These are phyloP conservation scores for Spicauda simplicius DNA, from an alignment of 2,888 invertebrate genomes.

Conservation along the genomic window DNA sequence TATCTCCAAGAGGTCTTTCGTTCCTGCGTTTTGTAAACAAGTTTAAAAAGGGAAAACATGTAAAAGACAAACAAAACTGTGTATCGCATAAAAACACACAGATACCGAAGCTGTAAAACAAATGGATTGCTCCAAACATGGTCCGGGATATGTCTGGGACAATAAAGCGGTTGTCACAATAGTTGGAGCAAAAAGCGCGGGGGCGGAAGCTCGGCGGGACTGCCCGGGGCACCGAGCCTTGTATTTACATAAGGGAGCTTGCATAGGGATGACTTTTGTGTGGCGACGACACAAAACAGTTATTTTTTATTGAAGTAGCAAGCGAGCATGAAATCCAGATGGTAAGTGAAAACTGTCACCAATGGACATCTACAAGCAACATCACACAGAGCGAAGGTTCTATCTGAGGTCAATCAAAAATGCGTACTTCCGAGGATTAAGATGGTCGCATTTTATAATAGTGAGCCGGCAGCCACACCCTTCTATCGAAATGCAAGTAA, in stretches of 20 bases:
- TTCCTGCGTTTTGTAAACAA: too few relatives aligned
- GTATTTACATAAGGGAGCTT: constrained; percentile 53
- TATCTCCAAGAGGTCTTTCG: too few relatives aligned
- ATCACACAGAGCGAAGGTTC: too few relatives aligned
- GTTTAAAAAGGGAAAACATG: not conserved
- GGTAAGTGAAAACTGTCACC: too few relatives aligned
- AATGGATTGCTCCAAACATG: constrained; percentile 16
- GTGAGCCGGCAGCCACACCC: too few relatives aligned
- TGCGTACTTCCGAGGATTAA: too few relatives aligned
- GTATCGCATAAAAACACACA: not conserved
- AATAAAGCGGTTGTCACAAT: constrained; percentile 34
- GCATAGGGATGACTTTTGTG: not conserved
- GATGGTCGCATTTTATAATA: too few relatives aligned
- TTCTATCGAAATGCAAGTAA: too few relatives aligned
- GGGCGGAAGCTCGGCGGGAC: constrained; percentile 47
- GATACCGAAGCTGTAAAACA: constrained; percentile 16
- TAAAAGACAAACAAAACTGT: not conserved
- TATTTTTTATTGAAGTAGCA: too few relatives aligned
- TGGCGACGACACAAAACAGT: not conserved
- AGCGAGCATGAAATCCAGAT: too few relatives aligned
- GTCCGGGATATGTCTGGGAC: constrained; percentile 22
- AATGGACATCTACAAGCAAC: too few relatives aligned
- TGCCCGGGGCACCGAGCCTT: constrained; percentile 48
- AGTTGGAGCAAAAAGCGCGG: constrained; percentile 45
- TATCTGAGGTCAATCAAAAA: too few relatives aligned